phyloP scores from a whole-genome alignment of 1,140 invertebrate species.

The Leptinotarsa undecemlineata region DNA sequence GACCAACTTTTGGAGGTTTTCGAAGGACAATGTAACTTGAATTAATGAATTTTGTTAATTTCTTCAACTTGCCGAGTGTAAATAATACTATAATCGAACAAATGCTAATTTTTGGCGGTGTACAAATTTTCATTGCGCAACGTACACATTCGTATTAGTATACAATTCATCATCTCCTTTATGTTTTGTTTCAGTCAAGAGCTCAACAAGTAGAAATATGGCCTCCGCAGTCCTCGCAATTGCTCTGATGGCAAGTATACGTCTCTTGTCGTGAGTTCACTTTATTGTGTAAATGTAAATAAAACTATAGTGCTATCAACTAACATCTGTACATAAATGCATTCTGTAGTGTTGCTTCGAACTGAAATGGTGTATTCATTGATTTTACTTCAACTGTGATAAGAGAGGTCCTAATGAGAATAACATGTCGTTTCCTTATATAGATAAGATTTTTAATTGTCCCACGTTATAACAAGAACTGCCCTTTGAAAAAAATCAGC shows the following conservation, averaged over 20 bases:
- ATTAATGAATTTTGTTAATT: too few species aligned
- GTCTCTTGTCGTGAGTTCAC: not conserved
- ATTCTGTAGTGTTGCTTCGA: constrained; percentile 14
- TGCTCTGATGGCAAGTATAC: not conserved
- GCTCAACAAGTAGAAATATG: not conserved
- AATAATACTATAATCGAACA: too few species aligned
- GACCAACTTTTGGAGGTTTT: too few species aligned
- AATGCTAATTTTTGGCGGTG: too few species aligned
- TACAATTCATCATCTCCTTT: not conserved
- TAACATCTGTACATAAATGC: constrained; percentile 5
- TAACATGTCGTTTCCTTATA: not conserved
- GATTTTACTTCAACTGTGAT: constrained; percentile 9
- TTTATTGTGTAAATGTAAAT: constrained; percentile 8
- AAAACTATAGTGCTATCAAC: not conserved
- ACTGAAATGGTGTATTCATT: constrained; percentile 4
- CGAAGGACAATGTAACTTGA: too few species aligned
- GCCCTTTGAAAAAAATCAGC: too few species aligned
- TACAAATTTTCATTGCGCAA: not conserved
- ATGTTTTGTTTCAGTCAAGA: constrained; percentile 7
- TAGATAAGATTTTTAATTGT: too few species aligned
- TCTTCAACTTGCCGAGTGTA: too few species aligned
- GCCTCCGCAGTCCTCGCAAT: not conserved
- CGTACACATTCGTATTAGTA: not conserved
- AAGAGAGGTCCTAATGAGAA: constrained; percentile 27
- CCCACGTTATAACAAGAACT: too few species aligned